phyloP scores from a whole-genome alignment of 2,888 invertebrate species.

The Aquatica leii region DNA sequence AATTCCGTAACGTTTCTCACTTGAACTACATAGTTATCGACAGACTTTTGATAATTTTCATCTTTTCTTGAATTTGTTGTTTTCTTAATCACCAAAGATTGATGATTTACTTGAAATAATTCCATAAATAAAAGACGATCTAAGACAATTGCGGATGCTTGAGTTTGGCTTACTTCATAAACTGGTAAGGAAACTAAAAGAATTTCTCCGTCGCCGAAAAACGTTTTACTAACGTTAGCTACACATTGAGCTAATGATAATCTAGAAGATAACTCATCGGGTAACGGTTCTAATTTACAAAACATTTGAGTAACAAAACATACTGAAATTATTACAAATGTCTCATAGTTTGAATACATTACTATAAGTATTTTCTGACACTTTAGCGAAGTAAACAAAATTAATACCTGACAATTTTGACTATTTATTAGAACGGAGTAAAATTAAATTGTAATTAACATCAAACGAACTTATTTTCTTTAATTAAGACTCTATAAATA shows the following conservation, averaged over 20 bases:
- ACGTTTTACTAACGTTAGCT: slow-evolving; percentile 19
- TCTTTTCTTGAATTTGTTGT: not conserved
- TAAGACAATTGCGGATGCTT: slow-evolving; percentile 27
- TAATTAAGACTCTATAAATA: too few relatives aligned
- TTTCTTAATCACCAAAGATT: slow-evolving; percentile 40
- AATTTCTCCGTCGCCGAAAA: slow-evolving; percentile 28
- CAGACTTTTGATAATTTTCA: slow-evolving; percentile 20
- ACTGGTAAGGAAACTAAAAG: slow-evolving; percentile 30
- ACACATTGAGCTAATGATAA: slow-evolving; percentile 37
- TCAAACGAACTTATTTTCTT: too few relatives aligned
- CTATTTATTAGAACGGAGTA: too few relatives aligned
- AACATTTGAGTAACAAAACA: too few relatives aligned
- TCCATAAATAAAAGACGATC: slow-evolving; percentile 38
- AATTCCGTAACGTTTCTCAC: slow-evolving; percentile 35
- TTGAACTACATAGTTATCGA: slow-evolving; percentile 41
- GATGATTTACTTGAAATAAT: slow-evolving; percentile 28
- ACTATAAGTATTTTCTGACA: too few relatives aligned
- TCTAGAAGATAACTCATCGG: slow-evolving; percentile 31
- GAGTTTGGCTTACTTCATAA: slow-evolving; percentile 1
- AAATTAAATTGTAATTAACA: too few relatives aligned
- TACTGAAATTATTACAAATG: too few relatives aligned
- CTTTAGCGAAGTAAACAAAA: too few relatives aligned
- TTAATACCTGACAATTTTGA: too few relatives aligned
- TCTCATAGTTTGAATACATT: too few relatives aligned
- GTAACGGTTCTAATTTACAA: slow-evolving; percentile 27